phyloP scores from a whole-genome alignment of 2,888 invertebrate species.

The Ornithoptera alexandrae region DNA sequence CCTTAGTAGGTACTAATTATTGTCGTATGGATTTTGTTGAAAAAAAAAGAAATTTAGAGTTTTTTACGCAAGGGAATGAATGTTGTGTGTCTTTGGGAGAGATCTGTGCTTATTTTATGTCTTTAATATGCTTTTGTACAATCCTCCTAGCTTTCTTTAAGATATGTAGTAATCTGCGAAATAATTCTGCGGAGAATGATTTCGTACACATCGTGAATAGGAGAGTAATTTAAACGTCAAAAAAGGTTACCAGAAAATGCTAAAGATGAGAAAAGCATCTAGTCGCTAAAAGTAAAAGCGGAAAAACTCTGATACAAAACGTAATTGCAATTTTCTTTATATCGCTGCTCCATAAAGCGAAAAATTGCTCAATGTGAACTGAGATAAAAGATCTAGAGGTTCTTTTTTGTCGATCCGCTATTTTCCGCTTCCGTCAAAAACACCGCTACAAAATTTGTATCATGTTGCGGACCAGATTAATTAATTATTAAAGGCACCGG shows the following conservation, averaged over 20 bases:
- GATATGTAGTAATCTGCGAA: no score
- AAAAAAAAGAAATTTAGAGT: no score
- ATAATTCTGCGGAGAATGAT: no score
- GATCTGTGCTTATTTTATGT: no score
- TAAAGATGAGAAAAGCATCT: neutral
- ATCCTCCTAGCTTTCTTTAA: no score
- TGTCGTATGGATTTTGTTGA: no score
- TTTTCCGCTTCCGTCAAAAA: slow-evolving; percentile 7
- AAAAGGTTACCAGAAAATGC: neutral
- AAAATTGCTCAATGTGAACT: slow-evolving; percentile 21
- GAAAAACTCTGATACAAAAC: slow-evolving; percentile 11
- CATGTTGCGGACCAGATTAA: neutral
- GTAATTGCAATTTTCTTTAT: slow-evolving; percentile 22
- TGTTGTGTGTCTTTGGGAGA: no score
- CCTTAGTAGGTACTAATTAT: no score
- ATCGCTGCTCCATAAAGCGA: slow-evolving; percentile 22
- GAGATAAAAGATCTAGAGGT: slow-evolving; percentile 22
- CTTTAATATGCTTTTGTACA: no score
- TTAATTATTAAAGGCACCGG: neutral
- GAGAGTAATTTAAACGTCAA: no score
- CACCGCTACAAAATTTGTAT: slow-evolving; percentile 10
- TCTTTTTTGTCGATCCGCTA: slow-evolving; percentile 13
- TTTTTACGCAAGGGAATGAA: no score
- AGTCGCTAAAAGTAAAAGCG: neutral
- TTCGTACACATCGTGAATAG: no score